A percentile compares a stretch with the other conserved stretches of the same genome.
Evolutionary conservation across 1,140 invertebrate species (phyloP).

Genomic region (Trinorchestia longiramus): DNA sequence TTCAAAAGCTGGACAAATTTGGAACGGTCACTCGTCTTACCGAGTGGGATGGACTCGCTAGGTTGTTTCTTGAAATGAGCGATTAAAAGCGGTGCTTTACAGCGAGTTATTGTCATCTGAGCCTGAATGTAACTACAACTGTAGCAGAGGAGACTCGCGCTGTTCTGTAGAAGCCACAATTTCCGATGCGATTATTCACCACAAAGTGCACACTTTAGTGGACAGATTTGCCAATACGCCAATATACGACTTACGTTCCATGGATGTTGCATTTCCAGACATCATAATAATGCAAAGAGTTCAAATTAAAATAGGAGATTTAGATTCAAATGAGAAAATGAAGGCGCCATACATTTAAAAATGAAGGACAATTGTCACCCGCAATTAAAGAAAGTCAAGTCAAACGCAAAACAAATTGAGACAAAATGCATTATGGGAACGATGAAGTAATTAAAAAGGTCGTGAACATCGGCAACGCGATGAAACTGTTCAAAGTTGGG

Average conservation of each 20-base stretch:
- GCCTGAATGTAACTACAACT: neutral
- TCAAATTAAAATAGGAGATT: too few species aligned
- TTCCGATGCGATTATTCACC: neutral
- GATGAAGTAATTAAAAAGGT: too few species aligned
- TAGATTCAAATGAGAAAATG: too few species aligned
- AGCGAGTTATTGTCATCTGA: neutral
- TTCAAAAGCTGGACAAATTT: neutral
- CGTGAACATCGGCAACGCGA: too few species aligned
- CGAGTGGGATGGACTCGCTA: neutral
- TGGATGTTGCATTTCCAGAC: too few species aligned
- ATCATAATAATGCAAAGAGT: too few species aligned
- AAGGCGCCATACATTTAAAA: too few species aligned
- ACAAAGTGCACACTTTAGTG: neutral
- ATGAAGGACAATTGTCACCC: too few species aligned
- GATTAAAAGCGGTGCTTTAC: neutral
- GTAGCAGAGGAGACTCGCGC: neutral
- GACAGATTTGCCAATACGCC: neutral
- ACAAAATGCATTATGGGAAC: too few species aligned
- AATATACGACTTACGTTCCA: neutral
- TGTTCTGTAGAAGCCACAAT: neutral
- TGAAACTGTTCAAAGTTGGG: too few species aligned
- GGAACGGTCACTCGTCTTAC: neutral
- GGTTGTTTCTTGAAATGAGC: neutral
- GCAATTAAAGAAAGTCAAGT: too few species aligned
- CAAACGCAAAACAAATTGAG: too few species aligned